Evolutionary conservation across 1,140 invertebrate genomes (phyloP).

Genomic region (Araneus ventricosus): DNA sequence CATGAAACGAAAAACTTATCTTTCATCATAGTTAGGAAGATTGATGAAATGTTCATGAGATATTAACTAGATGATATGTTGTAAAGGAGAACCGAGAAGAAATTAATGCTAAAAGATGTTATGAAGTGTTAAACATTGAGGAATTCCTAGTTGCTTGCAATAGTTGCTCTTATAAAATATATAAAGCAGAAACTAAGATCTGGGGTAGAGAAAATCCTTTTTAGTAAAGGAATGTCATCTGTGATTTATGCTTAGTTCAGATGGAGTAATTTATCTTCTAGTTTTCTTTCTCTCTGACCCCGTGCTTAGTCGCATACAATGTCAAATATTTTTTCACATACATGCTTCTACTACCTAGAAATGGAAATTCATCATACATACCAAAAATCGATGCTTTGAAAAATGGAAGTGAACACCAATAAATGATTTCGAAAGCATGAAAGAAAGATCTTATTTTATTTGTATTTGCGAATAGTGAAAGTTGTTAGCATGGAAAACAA

Average conservation of each 20-base stretch:
- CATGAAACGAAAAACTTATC: no score
- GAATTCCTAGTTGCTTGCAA: neutral
- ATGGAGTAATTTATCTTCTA: slow-evolving; percentile 6
- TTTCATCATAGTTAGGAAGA: no score
- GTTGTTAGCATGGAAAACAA: no score
- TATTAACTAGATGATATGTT: no score
- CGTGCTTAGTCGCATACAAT: slow-evolving; percentile 27
- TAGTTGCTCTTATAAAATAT: neutral
- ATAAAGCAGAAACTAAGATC: neutral
- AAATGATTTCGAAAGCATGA: neutral
- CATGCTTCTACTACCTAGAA: neutral
- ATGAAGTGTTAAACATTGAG: neutral
- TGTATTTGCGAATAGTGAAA: neutral
- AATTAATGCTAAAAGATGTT: neutral
- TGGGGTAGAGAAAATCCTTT: neutral
- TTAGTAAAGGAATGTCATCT: neutral
- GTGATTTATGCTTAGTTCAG: slow-evolving; percentile 27
- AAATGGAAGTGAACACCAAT: neutral
- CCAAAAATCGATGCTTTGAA: neutral
- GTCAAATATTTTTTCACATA: neutral
- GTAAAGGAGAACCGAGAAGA: neutral
- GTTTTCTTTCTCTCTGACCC: neutral
- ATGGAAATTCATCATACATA: neutral
- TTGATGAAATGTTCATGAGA: no score
- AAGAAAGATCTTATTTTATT: neutral